Base-by-base conservation (phyloP, 2,113 vertebrate genomes). In the Myrmecophaga tridactyla region DNA sequence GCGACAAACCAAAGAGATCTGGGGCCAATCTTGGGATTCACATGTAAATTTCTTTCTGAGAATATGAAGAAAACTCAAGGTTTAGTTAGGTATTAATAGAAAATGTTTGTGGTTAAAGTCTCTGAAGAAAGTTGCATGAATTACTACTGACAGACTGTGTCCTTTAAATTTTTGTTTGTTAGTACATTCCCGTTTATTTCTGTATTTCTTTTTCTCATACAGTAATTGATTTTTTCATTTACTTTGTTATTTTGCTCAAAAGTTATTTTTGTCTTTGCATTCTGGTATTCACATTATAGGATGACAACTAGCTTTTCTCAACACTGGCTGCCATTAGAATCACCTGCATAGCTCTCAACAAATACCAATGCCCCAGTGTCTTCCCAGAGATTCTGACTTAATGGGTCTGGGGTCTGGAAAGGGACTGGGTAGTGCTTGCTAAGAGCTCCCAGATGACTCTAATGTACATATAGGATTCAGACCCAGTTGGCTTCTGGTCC, bases 171-270 rank as follows among this genome's bases (percentile, higher is more conserved):
- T 70, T 81, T 90, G 62, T 72, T 48, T 56, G 53, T 88, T 73
- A 43, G 62, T 31, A 31, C 31, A 53, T 31, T 70, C 43, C 41
- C 78, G 3, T 65, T 51, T 36, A 76, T 23, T 67, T 18, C 46
- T 70, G 14, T 70, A 39, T 75, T 92, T 72, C 60, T 60, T 86
- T 39, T 46, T 82, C 77, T 90, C 36, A 69, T 23, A 75, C 1
- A 41, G 70, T 63, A 65, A 89, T 62, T 94, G 48, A 58, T 69
- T 75, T 70, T 75, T 46, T 96, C 39, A 29, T 70, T 86, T 31
- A 58, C 65, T 89, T 78, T 72, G 17, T 69, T 95, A 72, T 82
- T 95, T 92, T 95, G 48, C 70, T 51, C 6, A 60, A 84, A 60
- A 94, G 67, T 67, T 43, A 56, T 46, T 80, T 96, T 81, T 92